Conservation (phyloP, 1,140 invertebrate species). For the Trichonephila inaurata region DNA sequence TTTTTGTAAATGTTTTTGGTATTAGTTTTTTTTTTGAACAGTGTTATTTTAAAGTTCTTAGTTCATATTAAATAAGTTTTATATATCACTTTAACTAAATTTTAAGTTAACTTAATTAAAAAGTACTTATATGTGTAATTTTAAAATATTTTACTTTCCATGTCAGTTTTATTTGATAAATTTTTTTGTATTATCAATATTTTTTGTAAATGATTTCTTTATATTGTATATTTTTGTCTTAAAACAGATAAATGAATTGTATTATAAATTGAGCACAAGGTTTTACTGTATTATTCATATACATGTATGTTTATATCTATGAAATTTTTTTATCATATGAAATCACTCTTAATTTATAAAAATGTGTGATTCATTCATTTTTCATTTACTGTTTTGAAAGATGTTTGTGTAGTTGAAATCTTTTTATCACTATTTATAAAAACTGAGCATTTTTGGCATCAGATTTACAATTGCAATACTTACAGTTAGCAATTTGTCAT, state of each 20-base stretch:
- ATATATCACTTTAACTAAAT: no score
- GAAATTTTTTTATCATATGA: not conserved
- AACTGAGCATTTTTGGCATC: conserved; percentile 44
- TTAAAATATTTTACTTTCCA: no score
- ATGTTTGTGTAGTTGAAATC: conserved; percentile 30
- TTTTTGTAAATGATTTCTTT: not conserved
- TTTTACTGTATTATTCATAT: conserved; percentile 3
- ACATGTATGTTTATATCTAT: conserved; percentile 24
- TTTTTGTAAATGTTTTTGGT: no score
- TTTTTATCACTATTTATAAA: conserved; percentile 34
- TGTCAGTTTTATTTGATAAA: no score
- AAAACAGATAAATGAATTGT: not conserved
- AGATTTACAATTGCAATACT: conserved; percentile 25
- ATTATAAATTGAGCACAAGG: not conserved
- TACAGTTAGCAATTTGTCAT: conserved; percentile 52
- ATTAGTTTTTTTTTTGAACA: no score
- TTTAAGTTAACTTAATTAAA: no score
- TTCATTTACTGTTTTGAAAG: conserved; percentile 20
- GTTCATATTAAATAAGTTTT: no score
- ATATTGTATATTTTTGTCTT: not conserved
- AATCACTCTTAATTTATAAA: not conserved
- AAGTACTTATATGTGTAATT: no score
- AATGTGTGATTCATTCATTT: conserved; percentile 12
- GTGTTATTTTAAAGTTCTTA: no score
- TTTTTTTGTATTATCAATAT: no score